phyloP scores from a whole-genome alignment of 2,113 vertebrate species.

The Nyctereutes procyonoides region DNA sequence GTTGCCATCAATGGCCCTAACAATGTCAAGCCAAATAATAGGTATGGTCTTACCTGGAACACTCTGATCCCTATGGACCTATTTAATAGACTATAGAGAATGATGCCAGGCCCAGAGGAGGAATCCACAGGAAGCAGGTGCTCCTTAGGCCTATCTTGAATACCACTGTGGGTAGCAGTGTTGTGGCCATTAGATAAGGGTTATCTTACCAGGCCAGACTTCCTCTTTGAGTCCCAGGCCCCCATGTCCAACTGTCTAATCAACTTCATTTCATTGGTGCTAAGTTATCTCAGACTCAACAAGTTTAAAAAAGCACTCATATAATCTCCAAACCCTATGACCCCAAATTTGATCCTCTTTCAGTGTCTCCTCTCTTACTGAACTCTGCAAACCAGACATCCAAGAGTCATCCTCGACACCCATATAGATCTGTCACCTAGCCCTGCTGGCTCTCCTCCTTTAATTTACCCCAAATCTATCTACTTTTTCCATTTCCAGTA shows the following conservation, averaged over 20 bases:
- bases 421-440: not conserved
- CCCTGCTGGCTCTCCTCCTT: not conserved
- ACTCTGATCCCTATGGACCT: not conserved
- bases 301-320: not conserved
- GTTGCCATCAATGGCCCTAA: not conserved
- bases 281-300: not conserved
- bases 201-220: not conserved
- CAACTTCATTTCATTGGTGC: not conserved
- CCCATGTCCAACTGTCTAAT: not conserved
- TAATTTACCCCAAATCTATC: not conserved
- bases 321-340: not conserved
- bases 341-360: not conserved
- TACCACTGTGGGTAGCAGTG: not conserved
- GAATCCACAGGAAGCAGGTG: not conserved
- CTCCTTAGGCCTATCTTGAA: not conserved
- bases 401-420: not conserved
- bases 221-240: not conserved
- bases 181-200: not conserved
- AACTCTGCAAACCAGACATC: not conserved
- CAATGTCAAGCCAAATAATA: not conserved
- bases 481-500: not conserved
- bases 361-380: not conserved
- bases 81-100: slow-evolving; percentile 1
- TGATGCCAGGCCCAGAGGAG: not conserved
- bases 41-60: not conserved